Conservation (phyloP, 1,140 invertebrate genomes). For the Magallana ariakensis region DNA sequence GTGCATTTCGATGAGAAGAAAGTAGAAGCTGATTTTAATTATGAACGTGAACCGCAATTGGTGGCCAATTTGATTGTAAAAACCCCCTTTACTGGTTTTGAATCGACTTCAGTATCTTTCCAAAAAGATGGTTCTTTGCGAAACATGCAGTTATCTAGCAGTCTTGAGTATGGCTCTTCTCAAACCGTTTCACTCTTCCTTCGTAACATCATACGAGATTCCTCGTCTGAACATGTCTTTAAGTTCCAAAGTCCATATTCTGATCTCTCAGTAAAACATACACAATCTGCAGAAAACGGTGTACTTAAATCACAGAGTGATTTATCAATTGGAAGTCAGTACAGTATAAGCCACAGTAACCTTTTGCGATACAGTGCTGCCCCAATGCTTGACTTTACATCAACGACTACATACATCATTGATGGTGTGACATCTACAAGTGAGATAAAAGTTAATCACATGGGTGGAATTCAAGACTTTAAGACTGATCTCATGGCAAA, state of each 20-base stretch:
- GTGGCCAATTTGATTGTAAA: background rate
- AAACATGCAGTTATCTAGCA: background rate
- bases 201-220: background rate
- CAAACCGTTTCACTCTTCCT: background rate
- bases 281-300: background rate
- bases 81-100: slow-evolving; percentile 42
- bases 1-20: background rate
- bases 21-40: background rate
- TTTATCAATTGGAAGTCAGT: background rate
- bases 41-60: background rate
- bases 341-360: slow-evolving; percentile 4
- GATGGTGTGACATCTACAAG: background rate
- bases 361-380: background rate
- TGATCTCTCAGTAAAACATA: background rate
- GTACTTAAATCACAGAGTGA: background rate
- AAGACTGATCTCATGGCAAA: background rate
- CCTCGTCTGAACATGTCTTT: slow-evolving; percentile 8
- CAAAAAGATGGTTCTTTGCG: slow-evolving; percentile 3
- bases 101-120: slow-evolving; percentile 11
- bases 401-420: slow-evolving; percentile 18
- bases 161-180: background rate
- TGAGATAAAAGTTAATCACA: background rate
- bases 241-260: slow-evolving; percentile 27
- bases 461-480: background rate
- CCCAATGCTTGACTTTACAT: slow-evolving; percentile 10